Conservation (phyloP, 1,140 invertebrate genomes). For the Chrysopa pallens region DNA sequence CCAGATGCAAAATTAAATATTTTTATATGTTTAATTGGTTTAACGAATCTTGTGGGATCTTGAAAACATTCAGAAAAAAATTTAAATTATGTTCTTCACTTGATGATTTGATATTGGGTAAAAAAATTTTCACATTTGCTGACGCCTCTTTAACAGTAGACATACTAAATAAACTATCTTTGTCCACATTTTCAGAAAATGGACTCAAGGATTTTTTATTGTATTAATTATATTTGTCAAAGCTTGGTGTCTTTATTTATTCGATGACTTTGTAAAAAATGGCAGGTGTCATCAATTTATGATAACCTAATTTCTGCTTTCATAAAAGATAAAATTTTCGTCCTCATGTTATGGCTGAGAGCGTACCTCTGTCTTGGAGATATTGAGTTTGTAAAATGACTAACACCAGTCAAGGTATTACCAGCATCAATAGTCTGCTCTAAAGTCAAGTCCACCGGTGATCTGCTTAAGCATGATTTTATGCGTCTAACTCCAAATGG, state of each 20-base stretch:
- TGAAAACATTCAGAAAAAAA: slow-evolving; percentile 12
- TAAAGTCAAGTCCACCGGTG: background rate
- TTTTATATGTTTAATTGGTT: slow-evolving; percentile 15
- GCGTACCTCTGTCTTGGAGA: slow-evolving; percentile 15
- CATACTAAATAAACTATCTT: slow-evolving; percentile 13
- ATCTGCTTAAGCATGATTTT: slow-evolving; percentile 1
- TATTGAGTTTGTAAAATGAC: slow-evolving; percentile 13
- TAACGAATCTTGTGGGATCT: slow-evolving; percentile 11
- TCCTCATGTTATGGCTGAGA: slow-evolving; percentile 12
- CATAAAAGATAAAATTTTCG: slow-evolving; percentile 17
- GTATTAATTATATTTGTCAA: slow-evolving; percentile 10
- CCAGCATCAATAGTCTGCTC: slow-evolving; percentile 9
- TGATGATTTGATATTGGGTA: slow-evolving; percentile 9
- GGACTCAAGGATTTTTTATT: slow-evolving; percentile 12
- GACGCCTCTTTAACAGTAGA: slow-evolving; percentile 13
- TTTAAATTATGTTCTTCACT: slow-evolving; percentile 12
- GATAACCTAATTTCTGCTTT: background rate
- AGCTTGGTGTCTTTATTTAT: slow-evolving; percentile 11
- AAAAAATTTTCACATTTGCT: slow-evolving; percentile 10
- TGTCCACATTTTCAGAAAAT: slow-evolving; percentile 10
- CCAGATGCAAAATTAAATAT: slow-evolving; percentile 15
- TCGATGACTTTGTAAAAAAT: slow-evolving; percentile 11
- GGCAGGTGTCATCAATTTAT: slow-evolving; percentile 10
- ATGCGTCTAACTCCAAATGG: slow-evolving; percentile 12
- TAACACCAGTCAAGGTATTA: slow-evolving; percentile 12